Evolutionary conservation across 2,797 vertebrate species (phyloP), one percentile per base, ranked within the genome.

Genomic region (Etheostoma nigrum): DNA sequence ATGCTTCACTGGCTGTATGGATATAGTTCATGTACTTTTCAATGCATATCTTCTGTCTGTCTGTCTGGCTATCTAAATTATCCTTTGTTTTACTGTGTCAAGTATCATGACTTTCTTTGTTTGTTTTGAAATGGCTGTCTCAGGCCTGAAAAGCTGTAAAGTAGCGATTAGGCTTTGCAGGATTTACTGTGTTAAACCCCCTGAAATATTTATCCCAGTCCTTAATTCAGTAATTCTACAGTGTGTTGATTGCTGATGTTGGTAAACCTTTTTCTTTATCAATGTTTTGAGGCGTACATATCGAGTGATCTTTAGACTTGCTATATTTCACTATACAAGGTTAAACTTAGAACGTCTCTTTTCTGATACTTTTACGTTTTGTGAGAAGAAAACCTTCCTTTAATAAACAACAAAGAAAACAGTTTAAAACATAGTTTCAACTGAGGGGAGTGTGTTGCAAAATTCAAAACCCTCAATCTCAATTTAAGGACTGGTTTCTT

Each of bases 121-220:
- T 86, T 87, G 74, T 89, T 89, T 88, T 84, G 76, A 70, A 63
- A 55, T 80, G 78, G 74, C 13, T 21, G 4, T 25, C 9, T 13
- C 2, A 23, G 7, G 3, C 25, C 69, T 75, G 63, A 30, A 54
- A 66, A 67, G 44, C 69, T 61, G 61, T 27, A 25, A 76, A 63
- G 55, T 62, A 71, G 77, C 72, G 64, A 87, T 89, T 79, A 79
- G 64, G 76, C 76, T 83, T 81, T 83, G 30, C 44, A 61, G 54
- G 40, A 54, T 70, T 58, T 80, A 71, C 58, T 48, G 23, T 45
- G 58, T 48, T 67, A 11, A 78, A 75, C 49, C 40, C 72, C 19
- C 30, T 79, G 6, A 48, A 72, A 42, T 60, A 72, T 79, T 76
- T 79, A 76, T 65, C 49, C 49, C 25, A 25, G 48, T 65, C 1